Evolutionary conservation across 2,797 vertebrate species (phyloP), one percentile per base, ranked within the genome.

Genomic region (Gobionotothen gibberifrons): DNA sequence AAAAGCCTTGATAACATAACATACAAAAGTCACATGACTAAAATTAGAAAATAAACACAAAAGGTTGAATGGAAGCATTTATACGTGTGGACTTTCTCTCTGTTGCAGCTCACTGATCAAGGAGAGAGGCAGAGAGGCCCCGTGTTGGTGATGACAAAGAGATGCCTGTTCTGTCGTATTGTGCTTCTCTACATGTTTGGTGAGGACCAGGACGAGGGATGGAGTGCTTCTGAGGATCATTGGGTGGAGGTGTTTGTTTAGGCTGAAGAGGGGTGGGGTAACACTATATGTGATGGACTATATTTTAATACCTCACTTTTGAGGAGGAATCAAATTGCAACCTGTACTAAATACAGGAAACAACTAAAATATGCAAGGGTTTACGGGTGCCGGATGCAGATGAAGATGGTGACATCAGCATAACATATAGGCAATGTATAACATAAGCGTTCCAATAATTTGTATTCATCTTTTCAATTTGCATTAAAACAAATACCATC

Each of bases 101-200:
- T 66, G 81, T 69, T 74, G 78, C 86, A 83, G 82, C 70, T 83
- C 77, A 82, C 8, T 83, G 82, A 72, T 78, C 74, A 74, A 52
- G 43, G 52, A 76, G 60, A 74, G 73, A 53, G 62, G 46, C 54
- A 53, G 58, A 68, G 87, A 90, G 91, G 90, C 89, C 90, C 88
- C 76, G 3, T 42, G 58, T 36, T 49, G 57, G 40, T 44, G 72
- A 65, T 71, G 78, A 93, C 90, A 93, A 92, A 91, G 88, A 60
- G 70, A 74, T 1, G 79, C 44, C 78, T 93, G 90, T 93, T 90
- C 84, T 83, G 78, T 72, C 76, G 70, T 62, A 42, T 69, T 78
- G 80, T 70, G 77, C 72, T 72, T 66, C 74, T 76, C 57, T 82
- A 79, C 82, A 80, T 73, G 78, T 85, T 83, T 83, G 69, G 15